phyloP scores from a whole-genome alignment of 1,140 invertebrate species.

The Goniozus legneri region DNA sequence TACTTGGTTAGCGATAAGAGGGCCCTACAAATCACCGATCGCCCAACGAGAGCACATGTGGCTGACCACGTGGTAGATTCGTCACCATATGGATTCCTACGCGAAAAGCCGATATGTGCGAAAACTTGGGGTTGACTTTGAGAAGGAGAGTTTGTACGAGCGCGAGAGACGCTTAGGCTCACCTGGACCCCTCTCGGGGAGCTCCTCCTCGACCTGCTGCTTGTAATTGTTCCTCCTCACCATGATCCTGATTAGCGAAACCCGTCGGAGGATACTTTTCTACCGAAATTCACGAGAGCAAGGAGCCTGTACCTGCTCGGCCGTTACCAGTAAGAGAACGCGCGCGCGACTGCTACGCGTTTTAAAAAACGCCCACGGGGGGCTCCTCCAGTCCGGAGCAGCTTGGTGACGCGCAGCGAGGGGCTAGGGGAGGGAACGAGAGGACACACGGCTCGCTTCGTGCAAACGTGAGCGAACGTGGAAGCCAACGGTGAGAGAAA shows the following conservation, averaged over 20 bases:
- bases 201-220: conserved; percentile 34
- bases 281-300: neutral
- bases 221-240: conserved; percentile 41
- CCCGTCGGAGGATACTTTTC: no score
- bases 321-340: neutral
- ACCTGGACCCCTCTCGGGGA: conserved; percentile 50
- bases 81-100: no score
- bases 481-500: neutral
- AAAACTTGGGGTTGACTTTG: no score
- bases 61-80: no score
- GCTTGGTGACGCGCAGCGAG: no score
- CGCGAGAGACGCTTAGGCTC: conserved; percentile 28
- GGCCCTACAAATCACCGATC: no score
- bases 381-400: no score
- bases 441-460: no score
- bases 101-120: no score
- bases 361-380: neutral
- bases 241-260: conserved; percentile 31
- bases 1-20: no score
- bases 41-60: no score
- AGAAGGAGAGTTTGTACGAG: neutral
- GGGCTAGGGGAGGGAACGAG: neutral
- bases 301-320: neutral
- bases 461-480: neutral
- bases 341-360: neutral